These are phyloP conservation scores for Thaumatotibia leucotreta DNA, from an alignment of 1,140 invertebrate genomes.

Conservation along the genomic window DNA sequence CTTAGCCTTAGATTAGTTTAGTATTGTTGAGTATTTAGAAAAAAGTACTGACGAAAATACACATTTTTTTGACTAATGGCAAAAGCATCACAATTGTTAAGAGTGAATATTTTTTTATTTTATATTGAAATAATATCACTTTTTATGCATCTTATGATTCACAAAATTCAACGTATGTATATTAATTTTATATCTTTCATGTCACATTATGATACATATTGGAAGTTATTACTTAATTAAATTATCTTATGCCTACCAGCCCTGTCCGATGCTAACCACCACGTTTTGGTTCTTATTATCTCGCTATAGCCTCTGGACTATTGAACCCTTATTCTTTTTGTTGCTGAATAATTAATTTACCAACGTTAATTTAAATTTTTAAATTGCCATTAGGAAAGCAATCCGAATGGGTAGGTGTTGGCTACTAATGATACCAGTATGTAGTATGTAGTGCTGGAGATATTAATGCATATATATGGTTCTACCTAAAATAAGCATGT, in stretches of 20 bases:
- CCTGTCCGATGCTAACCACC: conserved; percentile 35
- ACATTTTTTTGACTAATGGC: conserved; percentile 68
- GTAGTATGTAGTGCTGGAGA: no score
- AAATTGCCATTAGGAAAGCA: no score
- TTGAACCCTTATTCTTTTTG: conserved; percentile 41
- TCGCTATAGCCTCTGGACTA: conserved; percentile 41
- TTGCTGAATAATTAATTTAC: conserved; percentile 33
- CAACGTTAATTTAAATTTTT: no score
- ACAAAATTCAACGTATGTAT: conserved; percentile 11
- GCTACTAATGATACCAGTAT: no score
- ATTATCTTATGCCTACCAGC: conserved; percentile 40
- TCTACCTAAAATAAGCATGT: no score
- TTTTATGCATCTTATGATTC: conserved; percentile 41
- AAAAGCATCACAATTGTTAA: conserved; percentile 75
- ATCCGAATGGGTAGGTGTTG: no score
- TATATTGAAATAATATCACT: conserved; percentile 29
- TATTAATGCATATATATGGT: no score
- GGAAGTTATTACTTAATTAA: conserved; percentile 32
- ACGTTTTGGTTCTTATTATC: conserved; percentile 39
- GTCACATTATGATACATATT: conserved; percentile 36
- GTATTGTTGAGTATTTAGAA: conserved; percentile 47
- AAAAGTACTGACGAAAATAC: conserved; percentile 28
- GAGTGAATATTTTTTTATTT: conserved; percentile 42
- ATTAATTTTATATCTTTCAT: conserved; percentile 34
- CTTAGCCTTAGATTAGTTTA: conserved; percentile 50